Evolutionary conservation across 2,113 vertebrate species (phyloP).

Genomic region (Neoarius graeffei): DNA sequence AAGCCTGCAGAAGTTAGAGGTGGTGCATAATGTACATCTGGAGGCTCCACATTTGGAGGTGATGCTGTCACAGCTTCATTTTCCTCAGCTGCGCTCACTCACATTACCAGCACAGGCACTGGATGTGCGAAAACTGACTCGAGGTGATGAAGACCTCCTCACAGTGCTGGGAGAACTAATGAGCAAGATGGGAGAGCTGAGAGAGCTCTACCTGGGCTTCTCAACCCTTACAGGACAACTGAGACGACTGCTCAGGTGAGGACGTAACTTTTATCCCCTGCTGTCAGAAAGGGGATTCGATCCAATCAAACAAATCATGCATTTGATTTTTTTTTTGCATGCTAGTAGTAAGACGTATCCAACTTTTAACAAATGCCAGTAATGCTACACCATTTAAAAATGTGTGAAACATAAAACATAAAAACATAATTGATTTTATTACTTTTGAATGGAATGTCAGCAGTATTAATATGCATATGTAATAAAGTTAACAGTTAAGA

Average conservation of each 20-base stretch:
- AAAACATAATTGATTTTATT: not conserved
- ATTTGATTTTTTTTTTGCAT: not conserved
- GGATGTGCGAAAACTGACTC: slow-evolving; percentile 71
- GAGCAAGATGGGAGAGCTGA: slow-evolving; percentile 75
- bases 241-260: slow-evolving; percentile 83
- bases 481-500: not conserved
- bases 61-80: slow-evolving; percentile 78
- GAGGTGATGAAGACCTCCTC: slow-evolving; percentile 71
- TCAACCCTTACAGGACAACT: slow-evolving; percentile 87
- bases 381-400: not conserved
- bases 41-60: slow-evolving; percentile 86
- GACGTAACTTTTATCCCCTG: not conserved
- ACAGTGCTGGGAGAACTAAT: slow-evolving; percentile 78
- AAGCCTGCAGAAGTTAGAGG: slow-evolving; percentile 77
- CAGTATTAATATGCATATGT: not conserved
- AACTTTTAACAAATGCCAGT: not conserved
- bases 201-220: slow-evolving; percentile 85
- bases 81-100: slow-evolving; percentile 80
- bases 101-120: slow-evolving; percentile 85
- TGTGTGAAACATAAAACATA: too few relatives aligned
- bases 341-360: too few relatives aligned
- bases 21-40: slow-evolving; percentile 90
- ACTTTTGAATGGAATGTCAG: not conserved
- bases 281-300: too few relatives aligned
- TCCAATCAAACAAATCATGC: too few relatives aligned